These are phyloP conservation scores for Heptranchias perlo DNA, from an alignment of 2,113 vertebrate species.

Conservation along the genomic window DNA sequence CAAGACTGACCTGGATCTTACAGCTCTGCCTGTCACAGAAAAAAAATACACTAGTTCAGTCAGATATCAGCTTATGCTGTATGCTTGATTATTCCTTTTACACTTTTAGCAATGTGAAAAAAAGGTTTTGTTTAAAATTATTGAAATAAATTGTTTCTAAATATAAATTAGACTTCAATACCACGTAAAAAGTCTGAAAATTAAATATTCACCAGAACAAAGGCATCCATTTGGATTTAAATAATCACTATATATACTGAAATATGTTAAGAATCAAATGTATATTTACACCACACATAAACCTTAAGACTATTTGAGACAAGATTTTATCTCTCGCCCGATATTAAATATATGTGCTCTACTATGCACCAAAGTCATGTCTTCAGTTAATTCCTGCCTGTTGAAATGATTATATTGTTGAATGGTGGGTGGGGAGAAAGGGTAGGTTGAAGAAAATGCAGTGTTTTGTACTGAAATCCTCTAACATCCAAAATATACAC, in stretches of 20 bases:
- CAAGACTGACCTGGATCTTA: constrained; percentile 54
- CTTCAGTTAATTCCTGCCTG: neutral
- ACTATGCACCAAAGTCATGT: neutral
- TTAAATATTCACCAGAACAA: neutral
- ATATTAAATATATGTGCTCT: neutral
- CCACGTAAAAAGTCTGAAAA: neutral
- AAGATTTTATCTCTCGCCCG: neutral
- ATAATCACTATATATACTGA: neutral
- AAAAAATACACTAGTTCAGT: constrained; percentile 33
- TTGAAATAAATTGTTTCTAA: neutral
- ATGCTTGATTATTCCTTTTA: neutral
- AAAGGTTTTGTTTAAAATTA: neutral
- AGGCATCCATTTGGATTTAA: neutral
- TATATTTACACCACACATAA: constrained; percentile 51
- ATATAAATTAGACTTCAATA: neutral
- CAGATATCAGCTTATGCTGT: neutral
- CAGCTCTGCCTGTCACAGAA: constrained; percentile 48
- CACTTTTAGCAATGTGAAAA: neutral
- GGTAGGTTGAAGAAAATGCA: neutral
- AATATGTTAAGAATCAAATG: neutral
- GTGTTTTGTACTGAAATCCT: neutral
- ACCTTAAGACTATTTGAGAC: constrained; percentile 59
- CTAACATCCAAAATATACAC: too few relatives aligned
- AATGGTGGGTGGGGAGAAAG: neutral
- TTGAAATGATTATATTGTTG: neutral